Base-by-base conservation (phyloP, 2,888 invertebrate species). In the Baronia brevicornis region DNA sequence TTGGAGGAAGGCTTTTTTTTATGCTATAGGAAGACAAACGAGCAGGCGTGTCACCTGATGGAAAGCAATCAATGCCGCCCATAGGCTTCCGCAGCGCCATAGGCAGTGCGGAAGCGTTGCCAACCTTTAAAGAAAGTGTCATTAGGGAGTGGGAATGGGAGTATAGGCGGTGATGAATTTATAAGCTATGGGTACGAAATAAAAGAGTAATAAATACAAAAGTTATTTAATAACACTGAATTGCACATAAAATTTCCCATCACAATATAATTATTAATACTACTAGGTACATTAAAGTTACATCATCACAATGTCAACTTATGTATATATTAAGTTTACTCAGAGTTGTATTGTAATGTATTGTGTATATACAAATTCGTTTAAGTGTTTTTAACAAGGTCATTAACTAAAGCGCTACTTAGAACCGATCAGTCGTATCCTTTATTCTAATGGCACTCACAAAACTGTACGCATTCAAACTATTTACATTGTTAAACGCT, bases 181-280 rank as follows among this genome's bases (percentile, higher is more conserved):
- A 6, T 11, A 11, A 5, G 20, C n/a, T 34, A 1, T 13, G 9
- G 12, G 25, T 28, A 34, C 33, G 46, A 48, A 42, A 42, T 43
- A 51, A 38, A 19, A 9, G 14, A 19, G 10, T 8, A 35, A 31
- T 41, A 51, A 54, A 57, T 62, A 58, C 57, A 65, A 65, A 71
- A 70, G 54, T 54, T 51, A 57, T 75, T 75, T 71, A 78, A 48
- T 78, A 74, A 73, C 71, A 79, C 63, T 70, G 68, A 65, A 65
- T 57, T 65, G 57, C 63, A 73, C 74, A 60, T 60, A 57, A 41
- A 70, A 68, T 74, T 71, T 77, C 58, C 69, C 75, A 68, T 73
- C 69, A 75, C 72, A 68, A 57, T 51, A 40, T 43, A 46, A 52
- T 48, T 55, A 53, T 57, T 62, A 69, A 69, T 70, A 75, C 65